A percentile compares a stretch with the other conserved stretches of the same genome.
These are phyloP conservation scores for Ondatra zibethicus DNA, from an alignment of 2,113 vertebrate species.

Conservation along the genomic window DNA sequence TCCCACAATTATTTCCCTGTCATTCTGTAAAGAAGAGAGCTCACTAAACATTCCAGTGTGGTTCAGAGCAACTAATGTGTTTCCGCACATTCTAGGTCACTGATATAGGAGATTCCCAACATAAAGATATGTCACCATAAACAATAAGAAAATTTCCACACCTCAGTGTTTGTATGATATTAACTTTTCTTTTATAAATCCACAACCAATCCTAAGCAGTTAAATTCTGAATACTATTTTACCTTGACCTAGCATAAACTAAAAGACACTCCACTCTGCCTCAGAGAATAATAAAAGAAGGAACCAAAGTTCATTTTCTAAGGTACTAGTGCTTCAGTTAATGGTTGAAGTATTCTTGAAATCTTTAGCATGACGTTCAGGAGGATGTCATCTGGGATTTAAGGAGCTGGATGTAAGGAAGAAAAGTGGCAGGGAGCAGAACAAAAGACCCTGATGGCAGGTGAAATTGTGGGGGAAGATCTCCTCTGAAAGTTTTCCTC, in stretches of 20 bases:
- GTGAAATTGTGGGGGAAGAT: background rate
- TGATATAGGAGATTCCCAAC: background rate
- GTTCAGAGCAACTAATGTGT: background rate
- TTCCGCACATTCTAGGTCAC: background rate
- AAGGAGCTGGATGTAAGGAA: background rate
- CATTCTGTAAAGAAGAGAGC: background rate
- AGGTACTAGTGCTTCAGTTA: background rate
- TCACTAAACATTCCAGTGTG: background rate
- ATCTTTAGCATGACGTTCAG: background rate
- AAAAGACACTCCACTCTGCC: background rate
- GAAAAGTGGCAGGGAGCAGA: background rate
- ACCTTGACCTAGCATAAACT: background rate
- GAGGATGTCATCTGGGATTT: background rate
- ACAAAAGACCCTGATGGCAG: background rate
- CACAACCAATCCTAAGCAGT: background rate
- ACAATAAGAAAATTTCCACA: background rate
- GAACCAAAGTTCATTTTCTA: background rate
- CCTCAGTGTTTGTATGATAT: background rate
- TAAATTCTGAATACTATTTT: background rate
- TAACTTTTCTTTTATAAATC: slow-evolving; percentile 15
- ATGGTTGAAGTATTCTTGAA: background rate
- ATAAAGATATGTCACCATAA: background rate
- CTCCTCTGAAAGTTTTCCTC: background rate
- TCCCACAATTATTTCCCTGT: background rate
- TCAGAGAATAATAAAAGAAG: background rate